phyloP scores from a whole-genome alignment of 2,888 invertebrate genomes.

The Pristionchus exspectatus region DNA sequence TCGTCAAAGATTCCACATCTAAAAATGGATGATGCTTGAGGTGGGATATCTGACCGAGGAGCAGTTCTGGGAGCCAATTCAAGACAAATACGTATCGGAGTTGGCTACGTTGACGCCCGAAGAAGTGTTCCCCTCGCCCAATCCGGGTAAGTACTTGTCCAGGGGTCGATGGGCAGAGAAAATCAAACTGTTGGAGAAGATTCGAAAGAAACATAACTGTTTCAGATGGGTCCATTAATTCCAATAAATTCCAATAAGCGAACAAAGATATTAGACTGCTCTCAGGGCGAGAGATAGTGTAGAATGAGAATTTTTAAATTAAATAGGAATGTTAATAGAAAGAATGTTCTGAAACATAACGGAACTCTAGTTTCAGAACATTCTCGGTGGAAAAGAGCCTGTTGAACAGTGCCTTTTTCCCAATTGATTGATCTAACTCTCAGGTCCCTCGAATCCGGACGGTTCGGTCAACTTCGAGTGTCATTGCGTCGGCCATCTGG shows the following conservation, averaged over 20 bases:
- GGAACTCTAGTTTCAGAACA: too few species aligned
- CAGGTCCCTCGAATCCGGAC: slow-evolving; percentile 76
- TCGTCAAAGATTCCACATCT: too few species aligned
- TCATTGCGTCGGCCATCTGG: slow-evolving; percentile 77
- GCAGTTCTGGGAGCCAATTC: slow-evolving; percentile 72
- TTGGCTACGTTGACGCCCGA: slow-evolving; percentile 68
- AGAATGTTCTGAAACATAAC: too few species aligned
- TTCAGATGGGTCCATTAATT: too few species aligned
- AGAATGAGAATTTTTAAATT: too few species aligned
- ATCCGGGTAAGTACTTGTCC: slow-evolving; percentile 69
- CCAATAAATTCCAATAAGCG: too few species aligned
- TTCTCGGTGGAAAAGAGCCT: too few species aligned
- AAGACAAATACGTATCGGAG: slow-evolving; percentile 68
- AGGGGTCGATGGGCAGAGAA: background rate
- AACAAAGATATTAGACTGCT: too few species aligned
- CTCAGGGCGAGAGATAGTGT: too few species aligned
- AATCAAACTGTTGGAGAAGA: background rate
- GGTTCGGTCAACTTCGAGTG: slow-evolving; percentile 77
- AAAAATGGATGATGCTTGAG: slow-evolving; percentile 55
- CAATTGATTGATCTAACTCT: too few species aligned
- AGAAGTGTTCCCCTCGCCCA: slow-evolving; percentile 72
- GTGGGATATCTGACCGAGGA: slow-evolving; percentile 66
- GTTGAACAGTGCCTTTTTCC: too few species aligned
- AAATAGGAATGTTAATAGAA: too few species aligned
- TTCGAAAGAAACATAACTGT: background rate